phyloP scores from a whole-genome alignment of 92 coral and sea anemone species.

The Pocillopora grandis region DNA sequence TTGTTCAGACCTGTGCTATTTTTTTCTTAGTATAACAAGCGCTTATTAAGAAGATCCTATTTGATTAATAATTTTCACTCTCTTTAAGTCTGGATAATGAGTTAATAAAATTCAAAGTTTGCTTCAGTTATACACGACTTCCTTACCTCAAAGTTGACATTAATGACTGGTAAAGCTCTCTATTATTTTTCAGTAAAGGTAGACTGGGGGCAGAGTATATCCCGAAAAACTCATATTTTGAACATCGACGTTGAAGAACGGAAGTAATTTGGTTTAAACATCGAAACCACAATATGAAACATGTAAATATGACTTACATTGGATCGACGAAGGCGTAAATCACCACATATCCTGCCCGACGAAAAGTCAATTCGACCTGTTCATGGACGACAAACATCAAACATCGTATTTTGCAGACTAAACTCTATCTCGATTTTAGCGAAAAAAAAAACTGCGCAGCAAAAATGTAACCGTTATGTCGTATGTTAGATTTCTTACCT shows the following conservation, averaged over 20 bases:
- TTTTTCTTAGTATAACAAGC: too few relatives aligned
- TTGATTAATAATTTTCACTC: too few relatives aligned
- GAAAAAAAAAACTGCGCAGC: not conserved
- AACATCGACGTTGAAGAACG: not conserved
- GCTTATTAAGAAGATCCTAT: too few relatives aligned
- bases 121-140: too few relatives aligned
- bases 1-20: too few relatives aligned
- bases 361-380: conserved; percentile 23
- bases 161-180: not conserved
- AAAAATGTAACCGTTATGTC: not conserved
- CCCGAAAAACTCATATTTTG: not conserved
- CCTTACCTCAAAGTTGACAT: too few relatives aligned
- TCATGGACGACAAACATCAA: not conserved
- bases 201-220: not conserved
- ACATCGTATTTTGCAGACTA: not conserved
- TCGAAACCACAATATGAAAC: not conserved
- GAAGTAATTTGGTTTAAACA: not conserved
- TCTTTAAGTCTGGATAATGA: too few relatives aligned
- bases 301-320: conserved; percentile 8
- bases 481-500: conserved; percentile 18
- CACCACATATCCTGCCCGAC: conserved; percentile 32
- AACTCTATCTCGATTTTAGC: not conserved
- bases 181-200: not conserved
- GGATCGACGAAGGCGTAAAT: not conserved
- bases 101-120: too few relatives aligned